Conservation (phyloP, 2,888 invertebrate species). For the Pinctada fucata region DNA sequence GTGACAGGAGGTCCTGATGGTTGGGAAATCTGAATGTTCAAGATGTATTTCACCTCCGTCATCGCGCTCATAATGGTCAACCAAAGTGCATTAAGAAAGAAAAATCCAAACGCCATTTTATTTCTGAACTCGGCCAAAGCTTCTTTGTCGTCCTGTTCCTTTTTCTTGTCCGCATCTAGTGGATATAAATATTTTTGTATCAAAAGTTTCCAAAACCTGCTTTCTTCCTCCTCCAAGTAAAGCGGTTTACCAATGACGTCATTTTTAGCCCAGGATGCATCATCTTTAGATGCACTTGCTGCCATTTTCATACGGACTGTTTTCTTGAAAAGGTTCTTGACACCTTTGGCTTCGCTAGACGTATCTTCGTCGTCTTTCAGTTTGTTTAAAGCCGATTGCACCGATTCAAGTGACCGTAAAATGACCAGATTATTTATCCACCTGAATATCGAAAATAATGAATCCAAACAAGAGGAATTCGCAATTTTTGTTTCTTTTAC, state of each 20-base stretch:
- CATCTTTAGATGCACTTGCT: slow-evolving; percentile 4
- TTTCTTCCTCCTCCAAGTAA: slow-evolving; percentile 81
- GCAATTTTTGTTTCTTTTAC: slow-evolving; percentile 22
- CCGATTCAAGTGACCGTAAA: slow-evolving; percentile 32
- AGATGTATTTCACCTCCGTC: slow-evolving; percentile 46
- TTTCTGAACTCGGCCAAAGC: slow-evolving; percentile 92
- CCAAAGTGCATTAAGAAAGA: slow-evolving; percentile 98
- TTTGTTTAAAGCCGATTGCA: slow-evolving; percentile 31
- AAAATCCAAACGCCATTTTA: slow-evolving; percentile 84
- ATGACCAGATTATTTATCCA: slow-evolving; percentile 40
- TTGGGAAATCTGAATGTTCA: slow-evolving; percentile 37
- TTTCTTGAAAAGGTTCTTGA: slow-evolving; percentile 10
- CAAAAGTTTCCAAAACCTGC: slow-evolving; percentile 92
- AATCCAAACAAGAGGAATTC: slow-evolving; percentile 22
- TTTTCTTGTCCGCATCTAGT: slow-evolving; percentile 34
- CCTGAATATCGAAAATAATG: slow-evolving; percentile 32
- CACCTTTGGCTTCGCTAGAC: background rate
- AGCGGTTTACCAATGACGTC: slow-evolving; percentile 12
- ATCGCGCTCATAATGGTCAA: slow-evolving; percentile 84
- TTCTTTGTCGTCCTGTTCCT: slow-evolving; percentile 22
- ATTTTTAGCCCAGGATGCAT: slow-evolving; percentile 31
- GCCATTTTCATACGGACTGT: background rate
- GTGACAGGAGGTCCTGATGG: slow-evolving; percentile 9
- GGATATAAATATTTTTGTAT: slow-evolving; percentile 82
- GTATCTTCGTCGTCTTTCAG: slow-evolving; percentile 11